phyloP scores from a whole-genome alignment of 2,797 vertebrate genomes.

The Trematomus bernacchii region DNA sequence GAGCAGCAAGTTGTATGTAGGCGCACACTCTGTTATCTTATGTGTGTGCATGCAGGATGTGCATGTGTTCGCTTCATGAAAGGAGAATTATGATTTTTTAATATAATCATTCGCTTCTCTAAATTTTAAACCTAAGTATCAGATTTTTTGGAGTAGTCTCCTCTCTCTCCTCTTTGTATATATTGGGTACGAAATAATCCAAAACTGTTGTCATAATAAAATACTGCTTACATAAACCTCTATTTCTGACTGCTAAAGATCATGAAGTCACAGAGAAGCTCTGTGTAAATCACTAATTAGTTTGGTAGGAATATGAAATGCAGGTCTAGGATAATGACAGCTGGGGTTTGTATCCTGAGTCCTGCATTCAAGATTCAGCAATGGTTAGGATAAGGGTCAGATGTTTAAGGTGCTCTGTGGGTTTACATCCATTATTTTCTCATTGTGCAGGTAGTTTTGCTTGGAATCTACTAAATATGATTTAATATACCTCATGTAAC shows the following conservation, averaged over 20 bases:
- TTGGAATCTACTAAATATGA: too few species aligned
- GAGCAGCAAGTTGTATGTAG: conserved; percentile 9
- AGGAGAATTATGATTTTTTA: conserved; percentile 4
- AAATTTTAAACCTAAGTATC: conserved; percentile 12
- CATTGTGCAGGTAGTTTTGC: too few species aligned
- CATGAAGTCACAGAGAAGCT: background rate
- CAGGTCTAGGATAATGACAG: too few species aligned
- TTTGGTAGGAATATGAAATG: background rate
- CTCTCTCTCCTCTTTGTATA: too few species aligned
- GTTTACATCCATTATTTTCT: too few species aligned
- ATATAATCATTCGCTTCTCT: background rate
- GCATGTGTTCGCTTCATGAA: conserved; percentile 4
- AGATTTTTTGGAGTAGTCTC: background rate
- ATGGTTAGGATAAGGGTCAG: too few species aligned
- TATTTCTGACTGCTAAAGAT: conserved; percentile 1
- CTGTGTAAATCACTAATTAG: background rate
- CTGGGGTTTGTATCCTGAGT: too few species aligned
- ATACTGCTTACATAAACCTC: background rate
- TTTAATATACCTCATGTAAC: too few species aligned
- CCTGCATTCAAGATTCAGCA: too few species aligned
- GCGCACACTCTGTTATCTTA: conserved; percentile 19
- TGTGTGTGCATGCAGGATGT: conserved; percentile 4
- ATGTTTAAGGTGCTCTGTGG: too few species aligned
- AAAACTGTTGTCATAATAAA: background rate
- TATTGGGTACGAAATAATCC: background rate